These are phyloP conservation scores for Sardinella longiceps DNA, from an alignment of 2,797 vertebrate species.

Conservation along the genomic window DNA sequence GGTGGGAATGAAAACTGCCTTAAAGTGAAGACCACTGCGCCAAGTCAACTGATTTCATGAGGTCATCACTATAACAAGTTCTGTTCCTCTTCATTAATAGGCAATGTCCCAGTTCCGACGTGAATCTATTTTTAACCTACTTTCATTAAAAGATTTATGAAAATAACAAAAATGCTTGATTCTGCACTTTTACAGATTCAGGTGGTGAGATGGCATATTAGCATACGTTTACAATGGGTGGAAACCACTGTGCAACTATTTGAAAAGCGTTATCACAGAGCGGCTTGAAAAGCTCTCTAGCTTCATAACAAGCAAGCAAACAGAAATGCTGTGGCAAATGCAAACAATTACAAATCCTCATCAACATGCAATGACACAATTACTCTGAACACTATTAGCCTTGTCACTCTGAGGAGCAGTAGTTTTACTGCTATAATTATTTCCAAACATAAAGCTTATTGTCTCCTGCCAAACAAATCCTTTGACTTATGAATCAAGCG, in stretches of 20 bases:
- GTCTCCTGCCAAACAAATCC: background rate
- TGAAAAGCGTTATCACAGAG: background rate
- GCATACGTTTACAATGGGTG: background rate
- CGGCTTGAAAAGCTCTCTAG: background rate
- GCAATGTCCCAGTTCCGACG: background rate
- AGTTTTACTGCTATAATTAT: background rate
- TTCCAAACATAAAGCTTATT: background rate
- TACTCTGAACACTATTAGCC: background rate
- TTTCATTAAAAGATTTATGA: constrained; percentile 35
- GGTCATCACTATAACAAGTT: constrained; percentile 10
- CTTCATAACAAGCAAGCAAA: background rate
- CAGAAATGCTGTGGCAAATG: background rate
- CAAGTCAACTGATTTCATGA: constrained; percentile 33
- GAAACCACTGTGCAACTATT: background rate
- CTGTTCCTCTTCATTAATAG: constrained; percentile 34
- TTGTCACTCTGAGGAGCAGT: background rate
- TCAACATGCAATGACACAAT: background rate
- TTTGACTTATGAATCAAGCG: background rate
- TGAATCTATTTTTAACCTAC: constrained; percentile 24
- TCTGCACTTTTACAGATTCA: background rate
- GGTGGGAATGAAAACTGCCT: background rate
- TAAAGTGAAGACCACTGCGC: background rate
- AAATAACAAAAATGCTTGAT: constrained; percentile 19
- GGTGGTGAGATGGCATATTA: background rate
- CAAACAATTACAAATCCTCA: background rate